Evolutionary conservation across 37 sponge, comb jelly and placozoan species (phyloP).

Genomic region (Geodia barretti): DNA sequence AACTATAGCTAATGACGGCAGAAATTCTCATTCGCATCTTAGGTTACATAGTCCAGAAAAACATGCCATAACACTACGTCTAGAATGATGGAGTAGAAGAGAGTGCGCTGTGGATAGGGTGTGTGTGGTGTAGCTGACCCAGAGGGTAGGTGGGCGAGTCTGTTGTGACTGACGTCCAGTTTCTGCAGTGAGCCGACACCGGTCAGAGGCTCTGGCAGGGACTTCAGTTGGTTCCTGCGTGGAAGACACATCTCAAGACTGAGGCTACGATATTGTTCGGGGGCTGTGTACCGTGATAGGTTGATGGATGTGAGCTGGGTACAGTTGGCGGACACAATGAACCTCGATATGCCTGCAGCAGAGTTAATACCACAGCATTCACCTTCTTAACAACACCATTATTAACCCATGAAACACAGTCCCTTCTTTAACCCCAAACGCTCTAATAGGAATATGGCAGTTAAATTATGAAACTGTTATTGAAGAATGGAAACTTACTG

Average conservation of each 20-base stretch:
- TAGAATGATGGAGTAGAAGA: too few relatives aligned
- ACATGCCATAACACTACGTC: too few relatives aligned
- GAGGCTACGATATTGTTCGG: background rate
- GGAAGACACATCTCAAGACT: background rate
- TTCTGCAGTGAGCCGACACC: constrained; percentile 40
- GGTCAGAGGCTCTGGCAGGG: constrained; percentile 63
- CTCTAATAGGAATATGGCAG: too few relatives aligned
- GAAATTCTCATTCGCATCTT: too few relatives aligned
- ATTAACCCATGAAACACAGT: too few relatives aligned
- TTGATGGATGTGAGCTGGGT: constrained; percentile 45
- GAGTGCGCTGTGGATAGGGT: too few relatives aligned
- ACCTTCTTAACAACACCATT: too few relatives aligned
- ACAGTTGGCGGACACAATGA: constrained; percentile 18
- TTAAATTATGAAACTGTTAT: too few relatives aligned
- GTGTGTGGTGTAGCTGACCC: constrained; percentile 21
- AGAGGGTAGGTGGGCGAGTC: constrained; percentile 62
- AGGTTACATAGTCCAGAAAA: too few relatives aligned
- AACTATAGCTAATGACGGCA: too few relatives aligned
- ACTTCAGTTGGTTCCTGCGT: constrained; percentile 61
- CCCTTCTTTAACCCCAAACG: too few relatives aligned
- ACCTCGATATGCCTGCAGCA: constrained; percentile 28
- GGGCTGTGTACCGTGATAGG: constrained; percentile 37
- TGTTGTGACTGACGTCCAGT: constrained; percentile 67
- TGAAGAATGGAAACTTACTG: too few relatives aligned
- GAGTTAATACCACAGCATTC: background rate